Evolutionary conservation across 1,140 invertebrate species (phyloP), one percentile per base, ranked within the genome.

Genomic region (Berghia stephanieae): DNA sequence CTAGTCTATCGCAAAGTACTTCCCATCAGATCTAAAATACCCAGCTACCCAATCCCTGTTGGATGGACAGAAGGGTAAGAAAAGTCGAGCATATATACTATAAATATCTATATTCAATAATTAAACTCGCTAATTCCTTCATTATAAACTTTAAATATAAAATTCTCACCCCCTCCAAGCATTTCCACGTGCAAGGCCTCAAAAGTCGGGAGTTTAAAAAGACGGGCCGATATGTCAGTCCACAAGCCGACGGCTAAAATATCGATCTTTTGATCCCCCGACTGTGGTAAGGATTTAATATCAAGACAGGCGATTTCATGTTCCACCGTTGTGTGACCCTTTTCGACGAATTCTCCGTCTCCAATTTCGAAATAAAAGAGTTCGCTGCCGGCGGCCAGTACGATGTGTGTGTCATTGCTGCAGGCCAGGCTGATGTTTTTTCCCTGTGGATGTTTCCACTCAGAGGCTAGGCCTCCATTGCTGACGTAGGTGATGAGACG

Each of bases 221-320:
- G 93, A 27, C 95, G 90, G 34, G 96, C 95, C 0, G 96, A 98
- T 81, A 99, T 98, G 84, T 99, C 97, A 13, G 96, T 98, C 98
- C 98, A 99, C 27, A 99, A 91, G 0, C 98, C 98, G 46, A 99
- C 95, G 27, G 96, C 96, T 46, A 96, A 94, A 18, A 98, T 90
- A 46, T 93, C 92, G 0, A 94, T 92, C 36, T 91, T 91, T 27
- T 92, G 91, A 72, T 86, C 78, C 42, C 82, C 82, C 31, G 88
- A 85, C 78, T 92, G 92, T n/a, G n/a, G n/a, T 2, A 98, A 89
- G 0, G 96, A 95, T 6, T 95, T 96, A 24, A 99, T 93, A 90
- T 99, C 98, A 38, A 99, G 86, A 90, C 98, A 99, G 31, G 98
- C 97, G 38, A 99, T 94, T 91, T 99, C 98, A 87, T 97, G 93